Conservation (phyloP, 2,888 invertebrate species). For the Melieria picta region DNA sequence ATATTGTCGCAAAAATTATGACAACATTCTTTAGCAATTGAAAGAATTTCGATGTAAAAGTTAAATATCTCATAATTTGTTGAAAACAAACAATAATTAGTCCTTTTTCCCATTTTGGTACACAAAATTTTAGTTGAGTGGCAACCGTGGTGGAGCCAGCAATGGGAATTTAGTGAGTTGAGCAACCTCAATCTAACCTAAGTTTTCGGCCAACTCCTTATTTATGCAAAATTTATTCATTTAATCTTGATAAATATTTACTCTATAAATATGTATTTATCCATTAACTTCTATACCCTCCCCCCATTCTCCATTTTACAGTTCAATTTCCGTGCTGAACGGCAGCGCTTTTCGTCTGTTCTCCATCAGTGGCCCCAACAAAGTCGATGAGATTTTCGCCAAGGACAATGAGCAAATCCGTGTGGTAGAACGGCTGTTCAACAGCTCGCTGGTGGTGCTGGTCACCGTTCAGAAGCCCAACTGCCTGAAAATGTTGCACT, state of each 20-base stretch:
- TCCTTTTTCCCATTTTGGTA: too few species aligned
- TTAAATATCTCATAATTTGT: too few species aligned
- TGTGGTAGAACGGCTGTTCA: slow-evolving; percentile 64
- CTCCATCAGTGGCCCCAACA: slow-evolving; percentile 59
- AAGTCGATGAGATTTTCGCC: slow-evolving; percentile 64
- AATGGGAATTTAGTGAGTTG: background rate
- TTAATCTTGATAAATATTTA: background rate
- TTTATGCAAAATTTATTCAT: background rate
- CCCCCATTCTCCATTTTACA: slow-evolving; percentile 35
- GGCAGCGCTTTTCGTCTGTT: slow-evolving; percentile 61
- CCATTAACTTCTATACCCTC: background rate
- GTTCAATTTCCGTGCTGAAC: slow-evolving; percentile 62
- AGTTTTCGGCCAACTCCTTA: background rate
- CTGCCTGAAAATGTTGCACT: slow-evolving; percentile 64
- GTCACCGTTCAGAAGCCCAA: slow-evolving; percentile 64
- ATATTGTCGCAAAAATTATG: too few species aligned
- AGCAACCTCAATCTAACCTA: background rate
- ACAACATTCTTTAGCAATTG: too few species aligned
- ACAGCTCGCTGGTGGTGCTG: slow-evolving; percentile 63
- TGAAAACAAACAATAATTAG: too few species aligned
- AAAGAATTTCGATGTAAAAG: too few species aligned
- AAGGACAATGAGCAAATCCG: slow-evolving; percentile 64
- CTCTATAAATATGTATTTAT: background rate
- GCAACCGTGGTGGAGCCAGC: too few species aligned
- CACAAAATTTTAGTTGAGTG: too few species aligned